These are phyloP conservation scores for Laupala kohalensis DNA, from an alignment of 1,140 invertebrate genomes.

Conservation along the genomic window DNA sequence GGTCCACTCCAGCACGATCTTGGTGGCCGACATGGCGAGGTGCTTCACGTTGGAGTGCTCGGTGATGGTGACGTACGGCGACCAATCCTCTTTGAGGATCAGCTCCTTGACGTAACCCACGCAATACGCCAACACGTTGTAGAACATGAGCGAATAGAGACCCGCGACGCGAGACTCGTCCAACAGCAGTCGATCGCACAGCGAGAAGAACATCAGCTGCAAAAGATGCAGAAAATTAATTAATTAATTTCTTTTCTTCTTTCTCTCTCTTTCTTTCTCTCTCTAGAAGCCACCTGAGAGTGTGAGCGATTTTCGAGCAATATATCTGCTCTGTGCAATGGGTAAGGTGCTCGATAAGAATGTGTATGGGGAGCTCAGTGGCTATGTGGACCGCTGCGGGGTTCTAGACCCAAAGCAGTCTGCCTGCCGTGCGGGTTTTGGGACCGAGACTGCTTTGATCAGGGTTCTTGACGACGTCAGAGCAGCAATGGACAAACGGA, in stretches of 20 bases:
- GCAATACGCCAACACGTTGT: constrained; percentile 65
- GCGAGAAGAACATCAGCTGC: constrained; percentile 55
- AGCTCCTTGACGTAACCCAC: constrained; percentile 58
- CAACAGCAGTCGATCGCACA: constrained; percentile 50
- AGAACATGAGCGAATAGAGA: constrained; percentile 66
- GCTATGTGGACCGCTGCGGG: too few species aligned
- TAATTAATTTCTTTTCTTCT: not conserved
- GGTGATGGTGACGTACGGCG: constrained; percentile 55
- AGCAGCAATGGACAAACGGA: too few species aligned
- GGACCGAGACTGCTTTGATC: too few species aligned
- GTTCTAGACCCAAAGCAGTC: too few species aligned
- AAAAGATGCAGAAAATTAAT: too few species aligned
- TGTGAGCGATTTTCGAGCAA: too few species aligned
- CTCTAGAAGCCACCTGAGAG: too few species aligned
- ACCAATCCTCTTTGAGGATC: constrained; percentile 60
- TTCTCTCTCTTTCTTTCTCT: not conserved
- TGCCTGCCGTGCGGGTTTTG: too few species aligned
- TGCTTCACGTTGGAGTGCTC: constrained; percentile 58
- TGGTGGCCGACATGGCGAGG: constrained; percentile 66
- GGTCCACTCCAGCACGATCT: constrained; percentile 68
- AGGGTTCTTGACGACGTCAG: too few species aligned
- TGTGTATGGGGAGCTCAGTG: too few species aligned
- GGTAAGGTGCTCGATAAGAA: too few species aligned
- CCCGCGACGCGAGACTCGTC: constrained; percentile 47
- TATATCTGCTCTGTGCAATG: too few species aligned